phyloP scores from a whole-genome alignment of 92 coral and sea anemone species.

The Pocillopora grandis region DNA sequence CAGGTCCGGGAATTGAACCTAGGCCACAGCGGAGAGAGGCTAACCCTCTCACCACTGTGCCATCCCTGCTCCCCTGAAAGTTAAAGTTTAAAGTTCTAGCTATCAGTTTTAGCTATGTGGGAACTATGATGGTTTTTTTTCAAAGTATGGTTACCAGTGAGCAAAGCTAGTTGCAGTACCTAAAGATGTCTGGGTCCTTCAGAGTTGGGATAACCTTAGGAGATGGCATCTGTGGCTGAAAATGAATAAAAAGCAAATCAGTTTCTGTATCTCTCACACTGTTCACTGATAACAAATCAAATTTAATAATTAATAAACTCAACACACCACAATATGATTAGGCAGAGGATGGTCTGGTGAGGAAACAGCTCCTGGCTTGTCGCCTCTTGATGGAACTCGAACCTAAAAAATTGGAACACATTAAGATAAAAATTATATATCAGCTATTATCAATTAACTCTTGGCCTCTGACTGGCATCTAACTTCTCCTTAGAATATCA shows the following conservation, averaged over 20 bases:
- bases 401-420: constrained; percentile 48
- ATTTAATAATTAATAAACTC: no score
- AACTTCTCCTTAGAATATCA: no score
- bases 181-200: constrained; percentile 87
- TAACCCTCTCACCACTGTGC: no score
- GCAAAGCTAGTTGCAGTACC: constrained; percentile 21
- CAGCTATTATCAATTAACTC: not conserved
- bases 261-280: not conserved
- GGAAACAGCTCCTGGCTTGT: constrained; percentile 95
- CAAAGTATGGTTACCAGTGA: not conserved
- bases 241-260: not conserved
- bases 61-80: no score
- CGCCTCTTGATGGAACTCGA: constrained; percentile 90
- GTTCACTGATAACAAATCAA: not conserved
- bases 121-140: no score
- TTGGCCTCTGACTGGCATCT: no score
- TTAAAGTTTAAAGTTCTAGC: no score
- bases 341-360: constrained; percentile 83
- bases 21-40: no score
- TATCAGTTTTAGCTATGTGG: no score
- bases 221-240: constrained; percentile 85
- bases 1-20: no score
- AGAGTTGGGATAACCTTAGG: constrained; percentile 96
- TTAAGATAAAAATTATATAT: not conserved
- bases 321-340: constrained; percentile 77